Conservation (phyloP, 2,113 vertebrate species). For the Raja brachyura region DNA sequence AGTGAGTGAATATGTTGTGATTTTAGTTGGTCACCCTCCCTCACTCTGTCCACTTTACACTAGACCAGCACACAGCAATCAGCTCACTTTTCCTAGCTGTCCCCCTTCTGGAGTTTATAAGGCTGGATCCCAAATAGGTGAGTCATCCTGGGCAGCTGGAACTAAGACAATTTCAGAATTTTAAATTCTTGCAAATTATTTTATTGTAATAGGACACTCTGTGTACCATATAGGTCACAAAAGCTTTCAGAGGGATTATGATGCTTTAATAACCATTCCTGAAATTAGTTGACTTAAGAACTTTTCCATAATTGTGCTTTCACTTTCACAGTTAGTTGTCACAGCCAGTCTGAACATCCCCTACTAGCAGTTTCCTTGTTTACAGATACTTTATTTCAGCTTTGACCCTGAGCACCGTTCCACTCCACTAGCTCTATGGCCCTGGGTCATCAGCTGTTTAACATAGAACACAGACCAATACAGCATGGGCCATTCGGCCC, state of each 20-base stretch:
- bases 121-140: not conserved
- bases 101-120: not conserved
- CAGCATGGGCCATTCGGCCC: no score
- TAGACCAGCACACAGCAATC: not conserved
- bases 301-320: not conserved
- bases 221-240: slow-evolving; percentile 19
- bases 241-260: not conserved
- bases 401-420: not conserved
- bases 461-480: not conserved
- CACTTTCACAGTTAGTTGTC: not conserved
- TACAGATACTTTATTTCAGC: not conserved
- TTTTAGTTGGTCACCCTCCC: not conserved
- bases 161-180: not conserved
- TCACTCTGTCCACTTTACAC: not conserved
- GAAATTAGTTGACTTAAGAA: not conserved
- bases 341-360: not conserved
- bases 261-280: not conserved
- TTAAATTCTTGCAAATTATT: not conserved
- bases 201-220: not conserved
- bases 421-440: not conserved
- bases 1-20: not conserved
- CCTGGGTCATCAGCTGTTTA: not conserved
- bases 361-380: not conserved
- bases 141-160: not conserved
- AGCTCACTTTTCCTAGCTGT: not conserved